phyloP scores from a whole-genome alignment of 2,113 vertebrate genomes.

The Dasyornis broadbenti region DNA sequence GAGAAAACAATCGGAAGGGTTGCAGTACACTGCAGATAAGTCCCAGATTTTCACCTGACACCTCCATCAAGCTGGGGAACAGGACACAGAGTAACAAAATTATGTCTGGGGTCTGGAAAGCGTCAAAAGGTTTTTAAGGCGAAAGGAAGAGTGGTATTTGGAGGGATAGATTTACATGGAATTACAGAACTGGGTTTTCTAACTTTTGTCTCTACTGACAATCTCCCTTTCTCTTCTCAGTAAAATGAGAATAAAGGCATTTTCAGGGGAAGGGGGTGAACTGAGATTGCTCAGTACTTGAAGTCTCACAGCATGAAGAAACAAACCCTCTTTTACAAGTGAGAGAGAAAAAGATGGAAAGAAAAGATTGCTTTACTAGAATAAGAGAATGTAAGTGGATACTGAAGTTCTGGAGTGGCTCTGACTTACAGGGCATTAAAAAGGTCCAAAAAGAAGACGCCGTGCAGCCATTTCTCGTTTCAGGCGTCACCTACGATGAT shows the following conservation, averaged over 20 bases:
- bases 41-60: not conserved
- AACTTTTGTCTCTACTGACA: constrained; percentile 19
- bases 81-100: not conserved
- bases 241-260: constrained; percentile 7
- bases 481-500: not conserved
- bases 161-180: not conserved
- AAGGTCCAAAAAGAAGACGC: not conserved
- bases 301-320: not conserved
- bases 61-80: not conserved
- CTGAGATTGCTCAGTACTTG: not conserved
- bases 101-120: not conserved
- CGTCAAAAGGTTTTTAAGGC: not conserved
- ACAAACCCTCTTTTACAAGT: not conserved
- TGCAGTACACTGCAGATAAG: not conserved
- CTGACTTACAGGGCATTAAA: not conserved
- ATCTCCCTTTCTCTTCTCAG: not conserved
- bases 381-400: not conserved
- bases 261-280: not conserved
- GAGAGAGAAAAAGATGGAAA: not conserved
- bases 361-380: not conserved
- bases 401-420: not conserved
- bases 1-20: not conserved
- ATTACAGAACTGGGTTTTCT: not conserved
- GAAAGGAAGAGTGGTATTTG: not conserved
- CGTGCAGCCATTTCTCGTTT: not conserved